Percentiles rank a stretch among this genome's conserved stretches.
phyloP scores from a whole-genome alignment of 35 echinoderm and acorn worm genomes.

The Diadema setosum region DNA sequence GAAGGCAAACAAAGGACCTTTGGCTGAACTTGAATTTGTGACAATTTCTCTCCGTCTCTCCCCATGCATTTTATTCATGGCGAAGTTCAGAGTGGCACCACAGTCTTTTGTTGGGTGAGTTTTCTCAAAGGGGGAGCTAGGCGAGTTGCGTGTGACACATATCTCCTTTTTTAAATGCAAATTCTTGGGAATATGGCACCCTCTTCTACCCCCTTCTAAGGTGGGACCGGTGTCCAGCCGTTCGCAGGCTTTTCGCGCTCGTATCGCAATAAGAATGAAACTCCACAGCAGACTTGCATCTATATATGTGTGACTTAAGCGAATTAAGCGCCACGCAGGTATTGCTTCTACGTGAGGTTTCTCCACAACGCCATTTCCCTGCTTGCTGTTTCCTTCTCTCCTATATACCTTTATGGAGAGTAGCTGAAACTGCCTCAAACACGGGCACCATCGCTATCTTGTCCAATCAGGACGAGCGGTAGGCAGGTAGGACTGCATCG shows the following conservation, averaged over 20 bases:
- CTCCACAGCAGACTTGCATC: no score
- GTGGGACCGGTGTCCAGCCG: no score
- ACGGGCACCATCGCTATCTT: neutral
- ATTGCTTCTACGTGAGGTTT: neutral
- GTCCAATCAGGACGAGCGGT: neutral
- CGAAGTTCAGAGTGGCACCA: neutral
- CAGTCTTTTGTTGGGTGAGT: neutral
- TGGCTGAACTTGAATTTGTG: slow-evolving; percentile 25
- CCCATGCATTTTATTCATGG: slow-evolving; percentile 14
- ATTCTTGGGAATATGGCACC: no score
- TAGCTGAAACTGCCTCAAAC: neutral
- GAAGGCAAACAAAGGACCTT: neutral
- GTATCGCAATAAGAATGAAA: no score
- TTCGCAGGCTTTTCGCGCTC: no score
- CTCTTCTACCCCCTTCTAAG: no score
- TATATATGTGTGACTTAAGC: neutral
- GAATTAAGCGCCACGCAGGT: neutral
- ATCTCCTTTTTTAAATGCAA: no score
- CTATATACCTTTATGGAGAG: neutral
- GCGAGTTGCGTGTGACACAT: neutral
- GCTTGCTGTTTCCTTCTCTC: neutral
- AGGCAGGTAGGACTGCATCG: neutral
- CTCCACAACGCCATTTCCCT: neutral
- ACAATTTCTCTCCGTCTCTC: neutral
- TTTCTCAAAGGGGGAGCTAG: neutral